phyloP scores from a whole-genome alignment of 2,888 invertebrate genomes.

The Eilema depressum region DNA sequence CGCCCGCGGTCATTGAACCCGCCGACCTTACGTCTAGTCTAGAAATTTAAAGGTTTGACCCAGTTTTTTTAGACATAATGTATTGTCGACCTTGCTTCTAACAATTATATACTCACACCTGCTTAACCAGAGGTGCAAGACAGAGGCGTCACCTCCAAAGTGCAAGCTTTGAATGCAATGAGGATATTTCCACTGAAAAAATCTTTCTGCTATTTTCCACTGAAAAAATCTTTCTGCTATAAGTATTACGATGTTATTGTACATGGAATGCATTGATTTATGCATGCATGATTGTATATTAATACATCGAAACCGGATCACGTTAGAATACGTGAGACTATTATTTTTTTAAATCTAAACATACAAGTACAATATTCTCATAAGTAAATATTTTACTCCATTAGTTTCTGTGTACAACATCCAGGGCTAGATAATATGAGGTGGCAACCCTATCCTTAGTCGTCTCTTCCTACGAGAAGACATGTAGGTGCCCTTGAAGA shows the following conservation, averaged over 20 bases:
- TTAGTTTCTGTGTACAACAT: neutral
- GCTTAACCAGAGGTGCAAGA: neutral
- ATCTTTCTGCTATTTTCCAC: neutral
- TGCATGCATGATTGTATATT: neutral
- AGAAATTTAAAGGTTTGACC: slow-evolving; percentile 80
- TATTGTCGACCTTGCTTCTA: neutral
- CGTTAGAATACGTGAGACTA: slow-evolving; percentile 1
- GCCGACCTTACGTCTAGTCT: slow-evolving; percentile 74
- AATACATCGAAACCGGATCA: neutral
- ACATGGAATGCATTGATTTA: neutral
- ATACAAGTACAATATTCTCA: neutral
- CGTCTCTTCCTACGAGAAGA: neutral
- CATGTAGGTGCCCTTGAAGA: neutral
- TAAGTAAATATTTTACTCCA: neutral
- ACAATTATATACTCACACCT: neutral
- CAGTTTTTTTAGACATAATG: slow-evolving; percentile 59
- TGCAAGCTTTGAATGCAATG: neutral
- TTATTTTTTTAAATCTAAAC: neutral
- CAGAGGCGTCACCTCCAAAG: neutral
- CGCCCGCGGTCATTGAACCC: slow-evolving; percentile 80
- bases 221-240: neutral
- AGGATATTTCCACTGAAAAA: neutral
- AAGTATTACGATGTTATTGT: neutral
- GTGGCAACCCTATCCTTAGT: too few species aligned
- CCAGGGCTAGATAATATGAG: neutral